Percentiles rank a stretch among this genome's conserved stretches.
These are phyloP conservation scores for Casuarius casuarius DNA, from an alignment of 2,113 vertebrate genomes.

Conservation along the genomic window DNA sequence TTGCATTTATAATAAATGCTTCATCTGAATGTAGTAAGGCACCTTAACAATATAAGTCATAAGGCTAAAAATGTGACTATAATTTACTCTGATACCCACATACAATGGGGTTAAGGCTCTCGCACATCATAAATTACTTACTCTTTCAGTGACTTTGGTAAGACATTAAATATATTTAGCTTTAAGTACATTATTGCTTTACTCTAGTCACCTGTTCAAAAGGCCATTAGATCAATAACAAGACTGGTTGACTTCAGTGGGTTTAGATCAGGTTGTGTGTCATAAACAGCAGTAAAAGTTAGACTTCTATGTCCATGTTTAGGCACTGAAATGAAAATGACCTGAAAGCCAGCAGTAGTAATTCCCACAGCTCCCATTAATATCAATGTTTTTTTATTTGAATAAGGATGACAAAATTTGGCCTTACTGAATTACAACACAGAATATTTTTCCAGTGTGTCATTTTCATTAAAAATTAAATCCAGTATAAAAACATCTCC, in stretches of 20 bases:
- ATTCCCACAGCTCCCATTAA: background rate
- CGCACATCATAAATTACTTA: background rate
- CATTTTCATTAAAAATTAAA: constrained; percentile 47
- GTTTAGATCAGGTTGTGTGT: background rate
- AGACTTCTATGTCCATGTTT: background rate
- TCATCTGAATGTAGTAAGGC: background rate
- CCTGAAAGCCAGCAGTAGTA: background rate
- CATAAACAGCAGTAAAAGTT: background rate
- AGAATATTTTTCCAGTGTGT: background rate
- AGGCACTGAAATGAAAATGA: background rate
- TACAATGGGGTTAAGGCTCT: background rate
- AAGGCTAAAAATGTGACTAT: background rate
- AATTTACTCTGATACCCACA: background rate
- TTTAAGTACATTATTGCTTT: background rate
- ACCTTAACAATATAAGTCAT: background rate
- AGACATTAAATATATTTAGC: background rate
- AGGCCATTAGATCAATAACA: background rate
- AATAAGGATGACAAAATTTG: background rate
- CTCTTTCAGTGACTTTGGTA: background rate
- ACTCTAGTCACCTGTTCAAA: background rate
- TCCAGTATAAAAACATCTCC: background rate
- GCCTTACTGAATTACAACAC: background rate
- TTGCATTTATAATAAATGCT: background rate
- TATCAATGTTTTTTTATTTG: background rate
- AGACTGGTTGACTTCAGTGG: background rate